Evolutionary conservation across 1,140 invertebrate species (phyloP), one percentile per base, ranked within the genome.

Genomic region (Polypedilum pembai): DNA sequence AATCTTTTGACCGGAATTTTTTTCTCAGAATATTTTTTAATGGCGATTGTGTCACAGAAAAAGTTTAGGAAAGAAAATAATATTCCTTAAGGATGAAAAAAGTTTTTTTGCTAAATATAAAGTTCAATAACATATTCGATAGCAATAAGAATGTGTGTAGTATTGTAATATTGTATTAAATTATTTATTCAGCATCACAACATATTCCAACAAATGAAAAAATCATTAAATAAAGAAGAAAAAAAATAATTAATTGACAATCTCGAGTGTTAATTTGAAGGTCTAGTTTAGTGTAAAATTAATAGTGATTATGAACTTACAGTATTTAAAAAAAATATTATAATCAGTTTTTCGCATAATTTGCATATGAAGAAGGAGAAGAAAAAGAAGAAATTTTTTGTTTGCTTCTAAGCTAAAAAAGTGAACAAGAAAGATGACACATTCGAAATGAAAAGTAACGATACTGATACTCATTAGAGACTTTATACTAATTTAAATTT

Each of bases 1-100:
- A 56, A n/a, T 56, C 45, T 56, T 56, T 56, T 56, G 45, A 56
- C 45, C 45, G 45, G 45, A 56, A 56, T 56, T 56, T 56, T 56
- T 56, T 56, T 56, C 45, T 56, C 45, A 56, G 45, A 56, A 56
- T 12, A n/a, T 56, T 56, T 56, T 56, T 56, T 56, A 56, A 56
- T 56, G 45, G 45, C 45, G 45, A 56, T 56, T 56, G 45, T 56
- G 45, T 56, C 15, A 33, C 24, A n/a, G 12, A 56, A 56, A n/a
- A 56, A 56, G 12, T 56, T 33, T 56, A 56, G 45, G n/a, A 56
- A 56, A 33, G 24, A 56, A 56, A 56, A 56, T 12, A 4, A 15
- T 15, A 56, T n/a, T 56, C 45, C 45, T 56, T 56, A 56, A 56
- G n/a, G 8, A 56, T n/a, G n/a, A 56, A 56, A 56, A 56, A 56